Base-by-base conservation (phyloP, 1,140 invertebrate species). In the Chionoecetes opilio region DNA sequence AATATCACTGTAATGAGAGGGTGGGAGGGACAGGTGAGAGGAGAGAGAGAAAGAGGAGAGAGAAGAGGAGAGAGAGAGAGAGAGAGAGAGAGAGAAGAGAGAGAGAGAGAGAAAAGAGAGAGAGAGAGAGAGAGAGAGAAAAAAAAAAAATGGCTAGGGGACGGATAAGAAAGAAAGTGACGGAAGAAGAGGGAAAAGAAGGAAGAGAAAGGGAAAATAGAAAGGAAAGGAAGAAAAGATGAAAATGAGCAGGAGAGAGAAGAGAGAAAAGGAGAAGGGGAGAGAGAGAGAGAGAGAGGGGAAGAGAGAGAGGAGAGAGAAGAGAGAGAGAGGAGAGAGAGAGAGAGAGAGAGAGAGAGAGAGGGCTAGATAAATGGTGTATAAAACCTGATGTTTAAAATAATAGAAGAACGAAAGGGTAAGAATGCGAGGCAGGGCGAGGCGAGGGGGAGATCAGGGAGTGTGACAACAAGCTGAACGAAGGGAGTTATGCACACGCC, bases 361-460 rank as follows among this genome's bases (percentile, higher is more conserved):
- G n/a, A 87, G 14, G 85, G 29, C 32, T 14, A 38, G 85, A 34
- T 35, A 87, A n/a, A 87, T 87, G 85, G 86, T n/a, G 34, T 29
- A 14, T 37, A 17, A 37, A 87, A 14, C 34, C 11, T 29, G 63
- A 75, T 75, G 63, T n/a, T 75, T 11, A 75, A 75, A 75, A 75
- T 75, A 75, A 75, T 75, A 75, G 63, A 75, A n/a, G n/a, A 21
- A n/a, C 21, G 63, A 75, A 75, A 26, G 63, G 53, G 63, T 26
- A 14, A 26, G 88, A 31, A 46, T 11, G 29, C 14, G 88, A 34
- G 29, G n/a, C 2, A 38, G 38, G 37, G 6, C 46, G 88, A 41
- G 38, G 87, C 26, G 35, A 41, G 26, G 31, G 88, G 38, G 29
- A 41, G 29, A 46, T 38, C n/a, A 41, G 38, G 41, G 88, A n/a